Evolutionary conservation across 1,140 invertebrate genomes (phyloP).

Genomic region (Drosophila leontia): DNA sequence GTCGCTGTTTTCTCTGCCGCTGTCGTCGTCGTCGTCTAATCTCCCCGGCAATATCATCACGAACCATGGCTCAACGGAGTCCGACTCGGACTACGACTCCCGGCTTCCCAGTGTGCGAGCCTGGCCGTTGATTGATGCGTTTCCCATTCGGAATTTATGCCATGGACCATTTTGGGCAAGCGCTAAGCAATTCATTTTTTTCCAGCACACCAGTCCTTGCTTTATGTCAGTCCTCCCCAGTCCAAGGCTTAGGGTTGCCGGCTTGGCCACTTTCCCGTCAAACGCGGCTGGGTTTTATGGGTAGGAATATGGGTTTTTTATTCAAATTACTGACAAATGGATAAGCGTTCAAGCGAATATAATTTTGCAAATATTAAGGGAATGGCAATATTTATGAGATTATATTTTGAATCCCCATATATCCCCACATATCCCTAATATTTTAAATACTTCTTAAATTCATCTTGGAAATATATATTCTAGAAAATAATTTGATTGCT

Average conservation of each 20-base stretch:
- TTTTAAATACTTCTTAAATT: background rate
- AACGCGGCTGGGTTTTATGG: conserved; percentile 12
- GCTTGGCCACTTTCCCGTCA: conserved; percentile 24
- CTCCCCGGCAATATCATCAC: conserved; percentile 80
- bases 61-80: conserved; percentile 32
- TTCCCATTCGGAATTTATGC: conserved; percentile 83
- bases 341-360: background rate
- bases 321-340: conserved; percentile 2
- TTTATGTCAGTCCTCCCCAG: background rate
- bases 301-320: conserved; percentile 15
- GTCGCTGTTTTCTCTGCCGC: conserved; percentile 24
- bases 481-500: background rate
- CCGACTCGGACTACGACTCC: conserved; percentile 8
- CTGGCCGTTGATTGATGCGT: conserved; percentile 77
- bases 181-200: conserved; percentile 79
- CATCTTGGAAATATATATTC: no score
- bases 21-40: conserved; percentile 68
- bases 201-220: conserved; percentile 33
- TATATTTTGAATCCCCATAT: background rate
- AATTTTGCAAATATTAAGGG: background rate
- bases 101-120: conserved; percentile 39
- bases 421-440: background rate
- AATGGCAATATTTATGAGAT: conserved; percentile 1
- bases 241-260: conserved; percentile 1
- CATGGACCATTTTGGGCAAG: conserved; percentile 79